Conservation (phyloP, 2,888 invertebrate genomes). For the Autographa pulchrina region DNA sequence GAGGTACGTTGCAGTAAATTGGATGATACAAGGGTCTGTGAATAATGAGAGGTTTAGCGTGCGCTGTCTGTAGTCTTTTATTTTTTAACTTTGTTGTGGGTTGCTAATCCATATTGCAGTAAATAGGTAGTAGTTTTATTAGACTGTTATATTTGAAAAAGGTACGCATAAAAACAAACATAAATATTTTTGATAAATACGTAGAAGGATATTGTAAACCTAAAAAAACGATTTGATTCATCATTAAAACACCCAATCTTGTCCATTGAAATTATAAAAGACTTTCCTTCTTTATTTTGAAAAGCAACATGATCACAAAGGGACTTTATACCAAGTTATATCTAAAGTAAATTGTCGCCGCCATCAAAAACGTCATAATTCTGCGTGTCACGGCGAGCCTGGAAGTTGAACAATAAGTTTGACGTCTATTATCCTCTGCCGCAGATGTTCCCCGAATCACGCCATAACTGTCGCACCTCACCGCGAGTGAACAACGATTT, state of each 20-base stretch:
- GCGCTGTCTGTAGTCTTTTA: not conserved
- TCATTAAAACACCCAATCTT: not conserved
- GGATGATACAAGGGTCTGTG: constrained; percentile 13
- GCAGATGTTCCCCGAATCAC: constrained; percentile 37
- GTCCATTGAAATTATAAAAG: not conserved
- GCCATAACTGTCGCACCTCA: constrained; percentile 17
- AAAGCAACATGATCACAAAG: not conserved
- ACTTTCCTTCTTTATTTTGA: not conserved
- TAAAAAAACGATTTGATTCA: not conserved
- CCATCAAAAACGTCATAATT: constrained; percentile 7
- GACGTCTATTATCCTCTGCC: constrained; percentile 15
- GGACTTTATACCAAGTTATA: constrained; percentile 6
- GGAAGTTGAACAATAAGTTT: constrained; percentile 9
- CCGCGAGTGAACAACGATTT: constrained; percentile 41
- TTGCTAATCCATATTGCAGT: too few species aligned
- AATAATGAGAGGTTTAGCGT: constrained; percentile 1
- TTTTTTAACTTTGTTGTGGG: not conserved
- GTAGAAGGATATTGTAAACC: too few species aligned
- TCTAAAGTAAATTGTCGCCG: not conserved
- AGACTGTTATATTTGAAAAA: too few species aligned
- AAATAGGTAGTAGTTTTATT: too few species aligned
- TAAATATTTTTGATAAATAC: too few species aligned
- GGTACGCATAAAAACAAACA: too few species aligned
- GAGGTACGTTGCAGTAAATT: constrained; percentile 30
- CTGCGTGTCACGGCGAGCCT: not conserved